Conservation (phyloP, 1,140 invertebrate species). For the Pseudoatta argentina region DNA sequence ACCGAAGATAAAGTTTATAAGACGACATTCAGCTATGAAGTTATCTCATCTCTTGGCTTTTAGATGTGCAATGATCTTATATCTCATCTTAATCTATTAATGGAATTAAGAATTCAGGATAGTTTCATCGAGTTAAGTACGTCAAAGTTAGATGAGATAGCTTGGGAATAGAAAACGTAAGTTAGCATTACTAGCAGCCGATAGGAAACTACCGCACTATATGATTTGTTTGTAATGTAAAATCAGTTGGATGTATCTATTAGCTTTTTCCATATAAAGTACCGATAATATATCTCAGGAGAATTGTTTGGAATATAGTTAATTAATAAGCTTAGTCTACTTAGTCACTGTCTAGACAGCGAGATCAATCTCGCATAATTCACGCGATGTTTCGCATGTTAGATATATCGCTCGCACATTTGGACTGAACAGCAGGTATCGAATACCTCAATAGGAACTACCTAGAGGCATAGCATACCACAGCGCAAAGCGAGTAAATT, state of each 20-base stretch:
- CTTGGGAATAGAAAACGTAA: slow-evolving; percentile 11
- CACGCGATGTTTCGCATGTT: slow-evolving; percentile 18
- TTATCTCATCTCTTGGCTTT: slow-evolving; percentile 17
- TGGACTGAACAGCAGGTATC: slow-evolving; percentile 3
- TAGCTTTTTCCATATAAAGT: not conserved
- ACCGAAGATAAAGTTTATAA: slow-evolving; percentile 22
- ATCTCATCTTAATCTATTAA: slow-evolving; percentile 46
- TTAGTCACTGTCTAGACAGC: not conserved
- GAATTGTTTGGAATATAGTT: not conserved
- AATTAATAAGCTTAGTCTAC: slow-evolving; percentile 3
- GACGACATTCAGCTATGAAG: slow-evolving; percentile 24
- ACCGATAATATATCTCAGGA: not conserved
- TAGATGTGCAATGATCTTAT: slow-evolving; percentile 21
- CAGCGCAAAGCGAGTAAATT: slow-evolving; percentile 11
- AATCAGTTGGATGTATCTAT: not conserved
- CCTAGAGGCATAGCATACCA: slow-evolving; percentile 1
- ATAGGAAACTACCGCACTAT: not conserved
- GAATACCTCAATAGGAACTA: slow-evolving; percentile 47
- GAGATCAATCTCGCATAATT: too few species aligned
- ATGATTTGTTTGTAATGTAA: not conserved
- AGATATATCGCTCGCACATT: slow-evolving; percentile 39
- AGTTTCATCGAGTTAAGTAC: not conserved
- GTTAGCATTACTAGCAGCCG: not conserved
- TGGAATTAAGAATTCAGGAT: slow-evolving; percentile 38
- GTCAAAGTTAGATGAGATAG: slow-evolving; percentile 46